Evolutionary conservation across 2,888 invertebrate species (phyloP), one percentile per base, ranked within the genome.

Genomic region (Athrips mouffetella): DNA sequence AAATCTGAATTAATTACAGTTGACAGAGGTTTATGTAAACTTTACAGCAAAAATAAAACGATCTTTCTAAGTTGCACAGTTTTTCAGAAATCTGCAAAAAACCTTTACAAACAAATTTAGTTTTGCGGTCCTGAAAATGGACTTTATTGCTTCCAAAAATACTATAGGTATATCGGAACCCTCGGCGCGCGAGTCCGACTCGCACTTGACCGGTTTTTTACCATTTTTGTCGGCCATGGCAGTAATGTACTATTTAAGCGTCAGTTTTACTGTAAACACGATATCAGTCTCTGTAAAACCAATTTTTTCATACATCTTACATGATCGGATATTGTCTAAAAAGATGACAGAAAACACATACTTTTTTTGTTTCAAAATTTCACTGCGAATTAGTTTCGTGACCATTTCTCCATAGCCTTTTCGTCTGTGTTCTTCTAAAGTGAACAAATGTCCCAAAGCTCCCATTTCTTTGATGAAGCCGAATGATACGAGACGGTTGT

Each of bases 381-480:
- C 44, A 48, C 72, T 63, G 11, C 63, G 66, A 39, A 68, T 57
- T 1, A 63, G 41, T 53, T 70, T 68, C 11, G 67, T 23, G 13
- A 67, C 49, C 31, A 45, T 18, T 31, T 11, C 44, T 8, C 50
- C 50, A 18, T 47, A 50, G 2, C 50, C 50, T 13, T 44, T 45
- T 11, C 45, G 47, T 50, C 82, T 75, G 2, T 79, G 61, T 1
- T 64, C 56, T 51, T 76, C 69, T 16, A 77, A 11, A 0, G 78
- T 80, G 31, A 67, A 81, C 7, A 81, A 51, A 49, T 83, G 80
- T 0, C 68, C 59, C 0, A 81, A 55, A 1, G 68, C 63, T 1
- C 83, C 82, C 37, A 57, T 61, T 59, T 80, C 77, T 18, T 70
- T 75, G 6, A 79, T 53, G 7, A 72, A 62, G 0, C 70, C 61